Base-by-base conservation (phyloP, 2,797 vertebrate genomes). In the Semaprochilodus insignis region DNA sequence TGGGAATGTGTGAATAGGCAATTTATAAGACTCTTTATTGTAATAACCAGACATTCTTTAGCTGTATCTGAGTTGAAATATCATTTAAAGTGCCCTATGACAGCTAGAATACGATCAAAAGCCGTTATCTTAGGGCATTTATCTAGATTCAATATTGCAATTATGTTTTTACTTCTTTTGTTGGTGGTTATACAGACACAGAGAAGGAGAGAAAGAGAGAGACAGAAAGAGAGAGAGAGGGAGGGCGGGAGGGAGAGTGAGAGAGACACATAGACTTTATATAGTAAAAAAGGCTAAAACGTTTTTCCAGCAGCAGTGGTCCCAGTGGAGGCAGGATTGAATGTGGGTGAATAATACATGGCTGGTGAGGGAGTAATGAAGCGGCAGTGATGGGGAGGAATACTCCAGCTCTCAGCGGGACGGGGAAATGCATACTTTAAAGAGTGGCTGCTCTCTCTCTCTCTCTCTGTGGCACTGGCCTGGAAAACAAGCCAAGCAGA, bases 301-400 rank as follows among this genome's bases (percentile, higher is more conserved):
- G 93, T 94, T 93, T 94, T 93, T 92, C 91, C 89, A 91, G 90
- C 90, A 90, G 90, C 92, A 94, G 93, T 80, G 92, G 88, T 92
- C 94, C 93, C 94, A 44, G 87, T 54, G 89, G 93, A 92, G 90
- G 67, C 80, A 84, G 89, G 91, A 91, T 87, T 87, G 88, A 88
- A 82, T 87, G 83, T 82, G 87, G 90, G 89, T 94, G 92, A 94
- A 94, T 95, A 94, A 95, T 95, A 91, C 90, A 94, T 93, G 91
- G 80, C 81, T 74, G 91, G 91, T 94, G 90, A 88, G 66, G 85
- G 90, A 90, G 94, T 95, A 94, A 95, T 95, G 93, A 95, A 94
- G 93, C 92, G 90, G 94, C 94, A 95, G 92, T 90, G 91, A 95
- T 93, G 66, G 87, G 91, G 88, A 92, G 89, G 92, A 94, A 93